phyloP scores from a whole-genome alignment of 2,113 vertebrate genomes.

The Rallus limicola region DNA sequence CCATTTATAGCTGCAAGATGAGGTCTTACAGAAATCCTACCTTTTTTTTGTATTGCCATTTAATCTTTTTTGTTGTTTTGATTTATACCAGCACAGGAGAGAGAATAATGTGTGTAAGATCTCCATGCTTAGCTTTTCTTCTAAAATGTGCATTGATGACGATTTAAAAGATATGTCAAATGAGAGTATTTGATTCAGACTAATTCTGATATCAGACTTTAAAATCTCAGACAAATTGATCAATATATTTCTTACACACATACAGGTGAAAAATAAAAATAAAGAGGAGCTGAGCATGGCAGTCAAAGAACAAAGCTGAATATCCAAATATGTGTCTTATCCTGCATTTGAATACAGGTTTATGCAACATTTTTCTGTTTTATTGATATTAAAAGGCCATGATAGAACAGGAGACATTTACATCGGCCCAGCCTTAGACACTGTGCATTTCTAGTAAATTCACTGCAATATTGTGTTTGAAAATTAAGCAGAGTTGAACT shows the following conservation, averaged over 20 bases:
- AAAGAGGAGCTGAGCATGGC: neutral
- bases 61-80: conserved; percentile 6
- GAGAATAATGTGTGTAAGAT: neutral
- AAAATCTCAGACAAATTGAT: neutral
- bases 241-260: neutral
- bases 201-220: conserved; percentile 37
- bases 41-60: conserved; percentile 16
- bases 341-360: neutral
- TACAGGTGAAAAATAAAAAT: neutral
- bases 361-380: neutral
- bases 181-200: conserved; percentile 15
- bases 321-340: conserved; percentile 32
- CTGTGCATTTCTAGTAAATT: neutral
- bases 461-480: neutral
- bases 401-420: conserved; percentile 22
- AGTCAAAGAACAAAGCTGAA: conserved; percentile 11
- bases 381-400: neutral
- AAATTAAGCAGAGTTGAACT: neutral
- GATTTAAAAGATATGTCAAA: conserved; percentile 8
- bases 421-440: neutral
- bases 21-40: conserved; percentile 33
- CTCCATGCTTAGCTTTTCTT: neutral
- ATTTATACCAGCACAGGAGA: conserved; percentile 19
- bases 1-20: conserved; percentile 48
- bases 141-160: neutral